A percentile compares a stretch with the other conserved stretches of the same genome.
phyloP scores from a whole-genome alignment of 2,888 invertebrate species.

The Rhingia campestris region DNA sequence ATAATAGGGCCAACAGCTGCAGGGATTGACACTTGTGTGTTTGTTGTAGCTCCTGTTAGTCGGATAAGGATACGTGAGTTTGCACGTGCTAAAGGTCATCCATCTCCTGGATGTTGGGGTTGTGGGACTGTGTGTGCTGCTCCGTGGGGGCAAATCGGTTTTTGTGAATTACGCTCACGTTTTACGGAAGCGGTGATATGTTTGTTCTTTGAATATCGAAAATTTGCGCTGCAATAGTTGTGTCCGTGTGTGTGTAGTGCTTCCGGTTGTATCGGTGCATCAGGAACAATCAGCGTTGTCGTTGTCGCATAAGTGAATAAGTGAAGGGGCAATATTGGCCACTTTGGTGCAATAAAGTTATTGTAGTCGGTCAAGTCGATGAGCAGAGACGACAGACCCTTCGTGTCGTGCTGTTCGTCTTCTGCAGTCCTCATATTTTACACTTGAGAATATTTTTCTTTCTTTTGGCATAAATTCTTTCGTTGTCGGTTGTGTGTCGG shows the following conservation, averaged over 20 bases:
- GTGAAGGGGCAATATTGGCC: slow-evolving; percentile 34
- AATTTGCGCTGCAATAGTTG: slow-evolving; percentile 54
- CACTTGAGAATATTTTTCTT: slow-evolving; percentile 61
- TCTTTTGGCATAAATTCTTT: slow-evolving; percentile 67
- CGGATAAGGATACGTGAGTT: slow-evolving; percentile 47
- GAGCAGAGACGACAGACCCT: slow-evolving; percentile 43
- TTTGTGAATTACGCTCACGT: slow-evolving; percentile 62
- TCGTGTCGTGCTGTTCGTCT: slow-evolving; percentile 55
- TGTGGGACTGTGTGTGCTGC: slow-evolving; percentile 9
- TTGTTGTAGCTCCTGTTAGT: neutral
- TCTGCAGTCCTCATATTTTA: slow-evolving; percentile 71
- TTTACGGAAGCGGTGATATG: slow-evolving; percentile 60
- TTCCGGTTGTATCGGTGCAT: slow-evolving; percentile 34
- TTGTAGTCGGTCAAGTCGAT: slow-evolving; percentile 65
- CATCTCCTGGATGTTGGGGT: neutral
- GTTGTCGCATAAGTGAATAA: neutral
- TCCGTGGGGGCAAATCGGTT: slow-evolving; percentile 1
- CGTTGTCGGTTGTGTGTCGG: slow-evolving; percentile 8
- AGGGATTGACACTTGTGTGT: slow-evolving; percentile 42
- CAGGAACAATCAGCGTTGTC: slow-evolving; percentile 8
- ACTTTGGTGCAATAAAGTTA: slow-evolving; percentile 67
- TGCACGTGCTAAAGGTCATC: slow-evolving; percentile 60
- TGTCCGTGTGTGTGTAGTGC: slow-evolving; percentile 13
- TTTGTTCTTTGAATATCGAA: slow-evolving; percentile 64
- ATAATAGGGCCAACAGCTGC: slow-evolving; percentile 57